Base-by-base conservation (phyloP, 2,888 invertebrate species). In the Lepidonotus clava region DNA sequence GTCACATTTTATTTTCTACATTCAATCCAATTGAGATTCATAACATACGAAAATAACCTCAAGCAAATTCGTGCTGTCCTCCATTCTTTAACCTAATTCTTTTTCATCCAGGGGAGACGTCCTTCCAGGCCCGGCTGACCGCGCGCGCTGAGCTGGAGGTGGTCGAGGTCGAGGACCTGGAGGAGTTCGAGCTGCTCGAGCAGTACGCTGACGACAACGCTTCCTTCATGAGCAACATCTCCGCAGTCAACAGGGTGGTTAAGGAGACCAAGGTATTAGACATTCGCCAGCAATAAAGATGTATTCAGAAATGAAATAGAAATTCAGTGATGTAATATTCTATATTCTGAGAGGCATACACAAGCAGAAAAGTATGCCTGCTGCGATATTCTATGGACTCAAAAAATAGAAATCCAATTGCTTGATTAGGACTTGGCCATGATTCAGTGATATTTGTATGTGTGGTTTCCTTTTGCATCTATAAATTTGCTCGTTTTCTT, bases 151-250 rank as follows among this genome's bases (percentile, higher is more conserved):
- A 56, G 14, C 32, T 34, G 83, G 53, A 40, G 71, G 66, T 1
- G 92, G 85, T 89, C 41, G 93, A 93, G 80, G 87, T 89, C 53
- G 91, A 91, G 32, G 93, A 93, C 40, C 88, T 94, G 76, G 91
- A 92, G 77, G 94, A 93, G 88, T 94, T 94, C 92, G 94, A 94
- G 88, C 88, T 93, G 21, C 88, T 94, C 88, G 94, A 94, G 85
- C 91, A 93, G 85, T 93, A 91, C 86, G 93, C 93, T 4, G 90
- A 91, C 61, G 94, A 93, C 89, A 93, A 94, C 87, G 92, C 92
- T 85, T 94, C 94, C 4, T 93, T 94, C 89, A 91, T 92, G 77
- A 93, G 93, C 89, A 93, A 92, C 87, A 67, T 88, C 21, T 90
- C 90, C 2, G 87, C 88, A 2, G 89, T 90, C 2, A 88, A 90